Evolutionary conservation across 1,140 invertebrate genomes (phyloP), one percentile per base, ranked within the genome.

Genomic region (Heliconius hewitsoni): DNA sequence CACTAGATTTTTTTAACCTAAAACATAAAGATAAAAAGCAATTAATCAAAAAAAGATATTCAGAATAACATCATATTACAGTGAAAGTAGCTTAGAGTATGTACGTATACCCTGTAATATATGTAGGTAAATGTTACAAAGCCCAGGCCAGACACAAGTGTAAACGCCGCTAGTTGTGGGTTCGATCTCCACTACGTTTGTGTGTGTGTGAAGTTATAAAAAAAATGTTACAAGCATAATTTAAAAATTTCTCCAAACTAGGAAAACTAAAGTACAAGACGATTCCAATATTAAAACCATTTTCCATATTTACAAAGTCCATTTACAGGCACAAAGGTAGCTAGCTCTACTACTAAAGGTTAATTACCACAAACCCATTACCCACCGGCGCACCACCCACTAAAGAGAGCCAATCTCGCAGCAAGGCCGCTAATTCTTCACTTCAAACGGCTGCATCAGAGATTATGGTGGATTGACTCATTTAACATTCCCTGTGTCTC

Each of bases 401-500:
- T 46, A 77, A 72, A 81, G 77, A 73, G 76, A 57, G 34, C 74
- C 76, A 81, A 81, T 76, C 77, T 81, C 50, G 74, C 71, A 70
- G 74, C 73, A 52, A 66, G 57, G 75, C 55, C 60, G 23, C 60
- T 66, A 74, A 74, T 77, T 73, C 78, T 73, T 55, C 55, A 66
- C 77, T 74, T 77, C 78, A 82, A 82, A 82, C 81, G 78, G 30
- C 77, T 76, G 71, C 81, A 75, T 76, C 81, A 77, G 85, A 87
- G 86, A 90, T 90, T 89, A 90, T 86, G 83, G 80, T 82, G 85
- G 87, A 90, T 89, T 89, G 89, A 89, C 86, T 80, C 91, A 91
- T 92, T 84, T 91, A 87, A 87, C 89, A 92, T 92, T 92, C 91
- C 80, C 82, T 91, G 81, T 91, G 90, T 87, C 83, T 83, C 78